Conservation (phyloP, 2,113 vertebrate species). For the Connochaetes taurinus region DNA sequence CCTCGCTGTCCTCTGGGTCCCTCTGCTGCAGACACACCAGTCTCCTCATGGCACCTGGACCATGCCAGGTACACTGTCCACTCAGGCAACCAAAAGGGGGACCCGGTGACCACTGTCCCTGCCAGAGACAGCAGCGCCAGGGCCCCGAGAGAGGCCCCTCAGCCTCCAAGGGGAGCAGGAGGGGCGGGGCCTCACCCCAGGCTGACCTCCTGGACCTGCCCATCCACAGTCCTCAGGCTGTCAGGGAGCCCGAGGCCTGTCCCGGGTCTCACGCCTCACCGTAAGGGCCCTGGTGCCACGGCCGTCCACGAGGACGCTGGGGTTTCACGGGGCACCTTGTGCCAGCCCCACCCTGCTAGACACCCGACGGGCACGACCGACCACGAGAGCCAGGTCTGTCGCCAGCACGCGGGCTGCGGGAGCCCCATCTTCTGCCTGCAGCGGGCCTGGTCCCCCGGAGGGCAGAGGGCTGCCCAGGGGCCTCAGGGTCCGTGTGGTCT, state of each 20-base stretch:
- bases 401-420: fast-evolving
- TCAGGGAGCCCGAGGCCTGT: neutral
- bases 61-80: neutral
- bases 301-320: neutral
- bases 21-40: neutral
- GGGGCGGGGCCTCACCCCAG: neutral
- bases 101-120: neutral
- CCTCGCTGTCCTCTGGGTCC: neutral
- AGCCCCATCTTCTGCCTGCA: neutral
- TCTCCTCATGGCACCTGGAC: too few relatives aligned
- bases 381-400: neutral
- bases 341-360: neutral
- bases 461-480: neutral
- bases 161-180: neutral
- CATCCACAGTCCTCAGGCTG: neutral
- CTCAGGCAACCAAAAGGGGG: neutral
- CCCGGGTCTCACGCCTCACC: neutral
- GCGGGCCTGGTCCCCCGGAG: neutral
- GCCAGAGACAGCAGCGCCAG: neutral
- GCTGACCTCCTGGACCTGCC: fast-evolving
- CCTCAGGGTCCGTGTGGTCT: neutral
- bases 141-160: neutral
- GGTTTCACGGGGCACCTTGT: neutral
- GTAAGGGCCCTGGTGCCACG: neutral
- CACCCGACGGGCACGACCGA: too few relatives aligned